Evolutionary conservation across 1,140 invertebrate species (phyloP).

Genomic region (Drosophila quadrilineata): DNA sequence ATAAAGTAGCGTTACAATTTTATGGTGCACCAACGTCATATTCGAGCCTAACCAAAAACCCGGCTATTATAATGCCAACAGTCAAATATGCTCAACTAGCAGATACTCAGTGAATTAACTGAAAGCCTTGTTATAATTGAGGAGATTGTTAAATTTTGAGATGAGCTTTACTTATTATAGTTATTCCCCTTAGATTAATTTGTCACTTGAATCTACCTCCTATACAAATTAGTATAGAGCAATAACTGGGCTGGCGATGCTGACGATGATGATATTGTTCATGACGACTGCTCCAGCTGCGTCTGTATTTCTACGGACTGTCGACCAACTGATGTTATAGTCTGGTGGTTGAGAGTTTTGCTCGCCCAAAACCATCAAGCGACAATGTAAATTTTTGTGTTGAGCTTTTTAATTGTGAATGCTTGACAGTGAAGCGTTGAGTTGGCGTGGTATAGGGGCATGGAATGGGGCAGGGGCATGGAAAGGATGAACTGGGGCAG

Average conservation of each 20-base stretch:
- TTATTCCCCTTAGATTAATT: too few species aligned
- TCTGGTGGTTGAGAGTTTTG: constrained; percentile 22
- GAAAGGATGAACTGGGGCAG: too few species aligned
- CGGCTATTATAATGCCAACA: not conserved
- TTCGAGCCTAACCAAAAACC: constrained; percentile 37
- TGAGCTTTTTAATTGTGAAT: constrained; percentile 81
- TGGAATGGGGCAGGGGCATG: too few species aligned
- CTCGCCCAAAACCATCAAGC: constrained; percentile 56
- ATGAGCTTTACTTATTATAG: too few species aligned
- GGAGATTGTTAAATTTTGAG: too few species aligned
- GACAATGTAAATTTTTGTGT: constrained; percentile 80
- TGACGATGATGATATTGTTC: constrained; percentile 9
- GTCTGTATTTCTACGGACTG: constrained; percentile 12
- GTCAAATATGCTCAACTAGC: not conserved
- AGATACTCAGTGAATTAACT: constrained; percentile 38
- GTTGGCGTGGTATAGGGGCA: too few species aligned
- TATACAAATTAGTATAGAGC: too few species aligned
- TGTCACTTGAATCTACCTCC: too few species aligned
- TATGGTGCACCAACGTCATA: constrained; percentile 64
- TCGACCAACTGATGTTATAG: constrained; percentile 7
- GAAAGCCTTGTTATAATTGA: too few species aligned
- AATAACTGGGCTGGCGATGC: not conserved
- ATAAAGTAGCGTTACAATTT: constrained; percentile 79
- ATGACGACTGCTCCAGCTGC: constrained; percentile 46
- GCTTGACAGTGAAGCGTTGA: constrained; percentile 16